Evolutionary conservation across 2,797 vertebrate genomes (phyloP).

Genomic region (Chloroceryle inda): DNA sequence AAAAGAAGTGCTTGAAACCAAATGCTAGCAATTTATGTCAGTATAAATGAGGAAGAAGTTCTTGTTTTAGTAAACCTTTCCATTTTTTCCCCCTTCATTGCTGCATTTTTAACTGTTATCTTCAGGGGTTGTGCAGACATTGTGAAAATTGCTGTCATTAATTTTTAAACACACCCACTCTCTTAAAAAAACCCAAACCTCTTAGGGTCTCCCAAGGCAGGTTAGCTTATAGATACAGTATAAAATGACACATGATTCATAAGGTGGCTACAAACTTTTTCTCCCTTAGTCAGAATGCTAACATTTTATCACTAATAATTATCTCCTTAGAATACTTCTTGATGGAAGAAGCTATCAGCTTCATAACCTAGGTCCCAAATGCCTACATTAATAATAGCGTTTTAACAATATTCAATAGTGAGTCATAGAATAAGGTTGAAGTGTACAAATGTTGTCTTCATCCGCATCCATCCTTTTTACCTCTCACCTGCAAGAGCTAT

Average conservation of each 20-base stretch:
- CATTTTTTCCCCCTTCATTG: background rate
- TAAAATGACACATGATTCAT: conserved; percentile 21
- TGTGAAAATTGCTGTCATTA: background rate
- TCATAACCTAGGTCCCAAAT: background rate
- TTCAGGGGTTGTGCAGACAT: background rate
- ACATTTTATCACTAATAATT: conserved; percentile 38
- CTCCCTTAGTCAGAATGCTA: background rate
- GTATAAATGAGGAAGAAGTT: conserved; percentile 29
- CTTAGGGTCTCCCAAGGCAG: background rate
- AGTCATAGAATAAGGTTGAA: background rate
- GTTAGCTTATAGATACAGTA: background rate
- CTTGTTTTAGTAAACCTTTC: conserved; percentile 23
- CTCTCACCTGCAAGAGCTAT: background rate
- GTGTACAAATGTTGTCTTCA: background rate
- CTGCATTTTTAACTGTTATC: conserved; percentile 7
- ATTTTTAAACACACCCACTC: background rate
- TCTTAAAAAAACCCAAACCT: background rate
- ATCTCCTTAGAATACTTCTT: background rate
- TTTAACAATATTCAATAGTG: background rate
- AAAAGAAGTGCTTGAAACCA: conserved; percentile 39
- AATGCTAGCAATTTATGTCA: conserved; percentile 55
- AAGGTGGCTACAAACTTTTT: background rate
- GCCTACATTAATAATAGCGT: background rate
- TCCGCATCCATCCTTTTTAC: background rate
- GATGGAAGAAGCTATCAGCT: background rate